Conservation (phyloP, 2,113 vertebrate genomes). For the Nothobranchius furzeri region DNA sequence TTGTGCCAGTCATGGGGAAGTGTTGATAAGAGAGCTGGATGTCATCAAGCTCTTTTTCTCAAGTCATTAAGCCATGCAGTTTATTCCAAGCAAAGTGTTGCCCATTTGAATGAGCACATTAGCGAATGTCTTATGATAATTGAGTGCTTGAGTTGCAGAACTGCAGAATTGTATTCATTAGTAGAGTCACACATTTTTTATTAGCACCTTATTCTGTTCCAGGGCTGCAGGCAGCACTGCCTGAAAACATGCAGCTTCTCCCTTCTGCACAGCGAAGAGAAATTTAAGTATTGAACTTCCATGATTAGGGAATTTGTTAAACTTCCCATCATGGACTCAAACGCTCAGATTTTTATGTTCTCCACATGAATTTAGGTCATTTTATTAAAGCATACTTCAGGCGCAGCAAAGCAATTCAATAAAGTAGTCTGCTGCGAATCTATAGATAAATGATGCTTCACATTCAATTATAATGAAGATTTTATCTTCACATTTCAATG, state of each 20-base stretch:
- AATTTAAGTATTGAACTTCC: conserved; percentile 43
- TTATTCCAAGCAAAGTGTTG: conserved; percentile 77
- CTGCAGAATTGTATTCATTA: conserved; percentile 80
- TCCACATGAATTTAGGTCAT: conserved; percentile 63
- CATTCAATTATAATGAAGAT: conserved; percentile 77
- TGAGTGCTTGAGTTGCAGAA: conserved; percentile 79
- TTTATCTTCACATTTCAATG: conserved; percentile 74
- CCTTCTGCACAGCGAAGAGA: conserved; percentile 38
- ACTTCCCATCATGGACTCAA: conserved; percentile 51
- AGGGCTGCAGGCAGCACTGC: conserved; percentile 62
- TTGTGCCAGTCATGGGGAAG: conserved; percentile 60
- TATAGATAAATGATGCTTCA: conserved; percentile 79
- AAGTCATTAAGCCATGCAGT: conserved; percentile 77
- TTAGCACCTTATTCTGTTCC: conserved; percentile 77
- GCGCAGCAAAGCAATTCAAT: conserved; percentile 72
- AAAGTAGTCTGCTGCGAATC: conserved; percentile 75
- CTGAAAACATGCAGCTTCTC: conserved; percentile 48
- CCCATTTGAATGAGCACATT: conserved; percentile 78
- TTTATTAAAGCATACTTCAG: conserved; percentile 73
- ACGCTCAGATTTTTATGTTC: conserved; percentile 60
- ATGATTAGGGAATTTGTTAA: conserved; percentile 43
- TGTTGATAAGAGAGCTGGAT: conserved; percentile 76
- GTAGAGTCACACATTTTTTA: conserved; percentile 77
- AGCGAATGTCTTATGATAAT: conserved; percentile 79
- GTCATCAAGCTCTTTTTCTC: conserved; percentile 77